Evolutionary conservation across 2,888 invertebrate genomes (phyloP), one percentile per base, ranked within the genome.

Genomic region (Patella pellucida): DNA sequence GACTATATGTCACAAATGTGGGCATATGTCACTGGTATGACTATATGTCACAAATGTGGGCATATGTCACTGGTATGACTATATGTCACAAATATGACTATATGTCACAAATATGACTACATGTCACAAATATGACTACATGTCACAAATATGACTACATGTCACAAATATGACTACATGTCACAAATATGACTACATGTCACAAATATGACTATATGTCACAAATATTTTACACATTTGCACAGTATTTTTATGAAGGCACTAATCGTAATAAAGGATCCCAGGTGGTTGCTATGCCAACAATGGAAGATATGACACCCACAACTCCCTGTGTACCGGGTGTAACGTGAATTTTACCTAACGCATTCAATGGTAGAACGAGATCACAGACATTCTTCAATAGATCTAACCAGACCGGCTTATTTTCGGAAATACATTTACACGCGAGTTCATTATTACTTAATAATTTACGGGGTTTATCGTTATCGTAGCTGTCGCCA

Each of bases 351-450:
- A 95, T 93, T 87, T 95, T 94, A 0, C 96, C 96, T 82, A 97
- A 91, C 9, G 95, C 94, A 76, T 95, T 94, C 79, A 97, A 91
- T 0, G 97, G 97, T 88, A 97, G 95, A 85, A 96, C 95, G 75
- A 97, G 91, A 91, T 97, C 97, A 92, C 96, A 96, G 12, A 93
- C 91, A 92, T 97, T 97, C 90, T 96, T 97, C 7, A 96, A 87
- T 0, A 95, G 94, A 91, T 97, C 97, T 80, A 96, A 92, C 76
- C 95, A 92, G 14, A 97, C 78, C 2, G 89, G 87, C 23, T 82
- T 79, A 74, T 89, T 87, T 54, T 85, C 85, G 11, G 72, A 16
- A 7, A 88, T 62, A 52, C 84, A 79, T 52, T 81, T 78, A 79
- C 78, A 74, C 11, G 84, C 56, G 9, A 85, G 69, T 62, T 62